Evolutionary conservation across 2,797 vertebrate species (phyloP), one percentile per base, ranked within the genome.

Genomic region (Crenuchus spilurus): DNA sequence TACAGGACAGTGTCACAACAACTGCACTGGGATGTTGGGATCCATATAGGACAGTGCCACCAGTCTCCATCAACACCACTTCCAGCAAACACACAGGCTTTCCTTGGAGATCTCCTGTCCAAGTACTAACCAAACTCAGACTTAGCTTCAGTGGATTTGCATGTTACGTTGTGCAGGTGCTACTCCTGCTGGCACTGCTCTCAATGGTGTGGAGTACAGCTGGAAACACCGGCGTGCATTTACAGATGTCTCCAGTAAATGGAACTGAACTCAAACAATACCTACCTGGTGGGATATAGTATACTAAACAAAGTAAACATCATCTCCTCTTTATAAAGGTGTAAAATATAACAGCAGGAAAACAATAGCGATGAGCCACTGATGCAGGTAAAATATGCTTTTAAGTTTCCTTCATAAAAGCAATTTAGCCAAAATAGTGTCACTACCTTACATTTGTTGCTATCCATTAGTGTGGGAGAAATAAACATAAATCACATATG

Each of bases 381-480:
- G 54, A 54, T 28, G 67, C 33, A 37, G 35, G 44, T 39, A 67
- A 64, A 81, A 75, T 55, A 63, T 70, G 62, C 74, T 72, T 75
- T 78, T 72, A 35, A 66, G 61, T 70, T 73, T 79, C 80, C 80
- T 65, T 67, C 80, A 67, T 63, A 48, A 55, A 65, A 46, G 65
- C 22, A 30, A 70, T 75, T 64, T 6, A 20, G 51, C 35, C 20
- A 42, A 31, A 74, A 69, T 24, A 35, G 49, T 80, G 71, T 65
- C 52, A 24, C 62, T 64, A 74, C 62, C 42, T 54, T 30, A 28
- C 24, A 35, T 28, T 65, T 52, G 41, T 67, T 76, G 37, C 33
- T 57, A 58, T 70, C 33, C 35, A 74, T 79, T 76, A 67, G 49
- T 46, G 49, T 74, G 70, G 64, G 61, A 76, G 77, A 76, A 46